Evolutionary conservation across 2,888 invertebrate species (phyloP).

Genomic region (Scrobipalpa costella): DNA sequence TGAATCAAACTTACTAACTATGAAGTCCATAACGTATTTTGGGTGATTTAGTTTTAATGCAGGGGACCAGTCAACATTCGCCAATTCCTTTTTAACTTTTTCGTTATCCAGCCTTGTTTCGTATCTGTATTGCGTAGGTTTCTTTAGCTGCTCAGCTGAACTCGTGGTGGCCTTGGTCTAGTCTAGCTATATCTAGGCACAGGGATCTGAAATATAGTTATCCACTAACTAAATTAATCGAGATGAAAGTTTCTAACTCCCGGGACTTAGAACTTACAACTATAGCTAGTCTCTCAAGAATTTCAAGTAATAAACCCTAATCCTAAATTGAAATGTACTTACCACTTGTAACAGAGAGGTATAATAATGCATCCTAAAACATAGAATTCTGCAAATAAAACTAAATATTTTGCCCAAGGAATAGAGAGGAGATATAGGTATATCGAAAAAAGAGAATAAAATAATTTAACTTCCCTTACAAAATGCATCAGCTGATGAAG

Average conservation of each 20-base stretch:
- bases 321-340: background rate
- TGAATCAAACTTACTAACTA: conserved; percentile 11
- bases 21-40: conserved; percentile 22
- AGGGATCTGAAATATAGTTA: background rate
- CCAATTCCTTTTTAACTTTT: background rate
- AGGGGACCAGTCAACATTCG: background rate
- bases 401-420: too few species aligned
- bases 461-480: too few species aligned
- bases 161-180: too few species aligned
- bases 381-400: too few species aligned
- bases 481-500: too few species aligned
- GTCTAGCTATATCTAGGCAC: too few species aligned
- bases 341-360: too few species aligned
- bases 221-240: background rate
- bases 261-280: background rate
- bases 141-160: background rate
- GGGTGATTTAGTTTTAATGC: conserved; percentile 7
- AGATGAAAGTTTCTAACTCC: background rate
- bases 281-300: background rate
- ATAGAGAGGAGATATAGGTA: too few species aligned
- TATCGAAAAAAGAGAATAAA: too few species aligned
- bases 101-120: background rate
- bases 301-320: background rate
- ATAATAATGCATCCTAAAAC: too few species aligned
- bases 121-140: background rate